These are phyloP conservation scores for Nematopogon swammerdamellus DNA, from an alignment of 2,888 invertebrate species.

Conservation along the genomic window DNA sequence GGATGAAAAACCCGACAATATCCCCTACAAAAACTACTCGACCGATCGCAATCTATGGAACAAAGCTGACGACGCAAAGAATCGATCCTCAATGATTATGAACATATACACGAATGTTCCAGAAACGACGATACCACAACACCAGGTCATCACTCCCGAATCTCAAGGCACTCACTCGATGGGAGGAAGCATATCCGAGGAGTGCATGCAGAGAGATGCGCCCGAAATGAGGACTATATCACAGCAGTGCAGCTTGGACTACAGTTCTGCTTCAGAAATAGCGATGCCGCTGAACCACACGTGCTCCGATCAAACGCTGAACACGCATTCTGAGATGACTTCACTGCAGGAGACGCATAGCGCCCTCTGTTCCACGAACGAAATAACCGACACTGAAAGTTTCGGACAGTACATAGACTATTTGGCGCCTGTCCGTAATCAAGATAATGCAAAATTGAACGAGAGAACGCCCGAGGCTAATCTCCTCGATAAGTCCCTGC, in stretches of 20 bases:
- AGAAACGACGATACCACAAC: constrained; percentile 59
- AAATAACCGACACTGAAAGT: constrained; percentile 50
- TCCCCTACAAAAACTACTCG: constrained; percentile 32
- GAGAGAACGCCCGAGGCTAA: constrained; percentile 19
- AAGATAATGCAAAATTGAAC: constrained; percentile 22
- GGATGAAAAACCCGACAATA: constrained; percentile 59
- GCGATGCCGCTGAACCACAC: constrained; percentile 43
- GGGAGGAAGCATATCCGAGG: constrained; percentile 41
- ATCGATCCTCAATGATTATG: constrained; percentile 37
- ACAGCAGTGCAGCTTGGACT: constrained; percentile 69
- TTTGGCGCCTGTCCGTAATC: constrained; percentile 31
- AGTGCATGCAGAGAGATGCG: constrained; percentile 41
- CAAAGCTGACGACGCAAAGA: constrained; percentile 35
- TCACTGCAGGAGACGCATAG: constrained; percentile 48
- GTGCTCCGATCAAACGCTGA: constrained; percentile 47
- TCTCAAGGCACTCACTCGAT: constrained; percentile 32
- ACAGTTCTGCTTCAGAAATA: constrained; percentile 59
- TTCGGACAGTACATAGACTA: constrained; percentile 50
- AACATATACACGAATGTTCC: constrained; percentile 64
- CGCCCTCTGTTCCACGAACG: constrained; percentile 47
- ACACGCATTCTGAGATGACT: constrained; percentile 47
- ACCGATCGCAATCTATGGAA: constrained; percentile 38
- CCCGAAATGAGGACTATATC: constrained; percentile 63
- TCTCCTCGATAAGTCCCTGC: constrained; percentile 35
- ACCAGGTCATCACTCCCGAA: constrained; percentile 45